Percentiles rank a stretch among this genome's conserved stretches.
phyloP scores from a whole-genome alignment of 2,797 vertebrate species.

The Arvicola amphibius region DNA sequence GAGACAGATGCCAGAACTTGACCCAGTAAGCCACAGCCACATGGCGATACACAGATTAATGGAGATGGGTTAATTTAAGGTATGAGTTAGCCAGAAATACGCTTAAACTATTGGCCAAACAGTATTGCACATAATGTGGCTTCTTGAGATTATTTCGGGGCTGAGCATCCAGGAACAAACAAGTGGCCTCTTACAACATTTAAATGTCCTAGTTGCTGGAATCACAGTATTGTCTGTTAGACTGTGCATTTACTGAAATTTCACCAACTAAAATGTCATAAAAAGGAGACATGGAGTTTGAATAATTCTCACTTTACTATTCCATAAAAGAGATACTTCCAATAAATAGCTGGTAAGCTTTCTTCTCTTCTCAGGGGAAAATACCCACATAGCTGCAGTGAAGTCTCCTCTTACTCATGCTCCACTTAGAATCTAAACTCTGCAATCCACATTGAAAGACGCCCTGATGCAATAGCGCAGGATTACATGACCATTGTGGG shows the following conservation, averaged over 20 bases:
- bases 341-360: constrained; percentile 68
- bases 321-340: constrained; percentile 73
- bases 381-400: constrained; percentile 52
- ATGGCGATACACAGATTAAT: too few species aligned
- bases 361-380: constrained; percentile 63
- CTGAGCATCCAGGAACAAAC: too few species aligned
- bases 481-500: constrained; percentile 70
- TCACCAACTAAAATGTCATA: constrained; percentile 57
- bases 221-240: not conserved
- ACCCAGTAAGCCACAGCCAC: too few species aligned
- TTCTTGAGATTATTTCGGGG: too few species aligned
- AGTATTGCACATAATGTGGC: too few species aligned
- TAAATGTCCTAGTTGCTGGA: not conserved
- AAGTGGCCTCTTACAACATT: too few species aligned
- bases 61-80: too few species aligned
- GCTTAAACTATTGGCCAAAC: too few species aligned
- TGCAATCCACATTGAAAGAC: constrained; percentile 56
- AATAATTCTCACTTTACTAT: constrained; percentile 74
- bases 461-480: constrained; percentile 28
- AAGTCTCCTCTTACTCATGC: constrained; percentile 75
- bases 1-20: too few species aligned
- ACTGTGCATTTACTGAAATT: constrained; percentile 38
- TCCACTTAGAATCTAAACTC: constrained; percentile 42
- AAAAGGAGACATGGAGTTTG: constrained; percentile 43
- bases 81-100: too few species aligned